These are phyloP conservation scores for Ophion ventricosus DNA, from an alignment of 2,888 invertebrate genomes.

Conservation along the genomic window DNA sequence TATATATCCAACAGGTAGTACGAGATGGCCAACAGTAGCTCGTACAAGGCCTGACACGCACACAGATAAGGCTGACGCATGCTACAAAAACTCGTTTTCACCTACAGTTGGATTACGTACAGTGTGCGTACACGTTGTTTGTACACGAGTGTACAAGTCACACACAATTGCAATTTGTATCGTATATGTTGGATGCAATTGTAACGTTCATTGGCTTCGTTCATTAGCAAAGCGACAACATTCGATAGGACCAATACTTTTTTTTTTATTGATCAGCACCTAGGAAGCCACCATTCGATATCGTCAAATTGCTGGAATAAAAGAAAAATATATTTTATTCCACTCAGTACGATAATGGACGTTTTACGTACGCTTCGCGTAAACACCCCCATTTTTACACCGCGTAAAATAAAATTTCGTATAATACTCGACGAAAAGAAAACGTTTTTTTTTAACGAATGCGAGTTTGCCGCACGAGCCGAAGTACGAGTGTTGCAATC, in stretches of 20 bases:
- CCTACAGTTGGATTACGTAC: slow-evolving; percentile 30
- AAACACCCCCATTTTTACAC: too few species aligned
- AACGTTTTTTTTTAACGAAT: too few species aligned
- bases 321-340: not conserved
- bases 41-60: slow-evolving; percentile 37
- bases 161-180: slow-evolving; percentile 52
- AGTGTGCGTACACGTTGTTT: slow-evolving; percentile 25
- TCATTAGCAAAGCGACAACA: slow-evolving; percentile 29
- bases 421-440: too few species aligned
- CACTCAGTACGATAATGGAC: too few species aligned
- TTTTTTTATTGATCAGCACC: not conserved
- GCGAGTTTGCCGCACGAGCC: too few species aligned
- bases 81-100: slow-evolving; percentile 62
- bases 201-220: slow-evolving; percentile 59
- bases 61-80: slow-evolving; percentile 65
- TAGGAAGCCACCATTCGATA: not conserved
- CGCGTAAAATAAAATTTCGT: too few species aligned
- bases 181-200: slow-evolving; percentile 51
- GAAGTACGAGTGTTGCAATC: too few species aligned
- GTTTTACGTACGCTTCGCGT: too few species aligned
- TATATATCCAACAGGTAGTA: slow-evolving; percentile 45
- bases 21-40: slow-evolving; percentile 44
- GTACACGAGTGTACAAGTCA: slow-evolving; percentile 10
- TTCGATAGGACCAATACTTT: not conserved
- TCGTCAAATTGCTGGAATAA: not conserved